A percentile compares a stretch with the other conserved stretches of the same genome.
Evolutionary conservation across 1,140 invertebrate genomes (phyloP).

Genomic region (Apis mellifera): DNA sequence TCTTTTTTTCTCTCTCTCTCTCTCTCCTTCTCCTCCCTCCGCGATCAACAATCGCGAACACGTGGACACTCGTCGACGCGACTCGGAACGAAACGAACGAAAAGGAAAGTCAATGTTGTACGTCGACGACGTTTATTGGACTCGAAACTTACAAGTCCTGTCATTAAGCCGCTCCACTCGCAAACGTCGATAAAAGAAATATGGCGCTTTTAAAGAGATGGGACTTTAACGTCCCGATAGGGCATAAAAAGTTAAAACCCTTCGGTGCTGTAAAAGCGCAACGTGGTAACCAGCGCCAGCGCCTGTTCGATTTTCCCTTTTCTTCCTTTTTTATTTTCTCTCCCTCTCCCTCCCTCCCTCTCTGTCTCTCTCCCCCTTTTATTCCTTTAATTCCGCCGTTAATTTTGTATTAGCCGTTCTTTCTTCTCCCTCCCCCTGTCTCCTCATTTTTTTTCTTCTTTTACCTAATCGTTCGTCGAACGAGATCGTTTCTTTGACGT

Average conservation of each 20-base stretch:
- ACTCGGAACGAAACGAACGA: constrained; percentile 12
- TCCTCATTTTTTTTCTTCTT: background rate
- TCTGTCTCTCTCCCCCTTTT: background rate
- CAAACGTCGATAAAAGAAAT: constrained; percentile 66
- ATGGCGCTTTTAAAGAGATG: constrained; percentile 60
- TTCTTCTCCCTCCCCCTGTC: background rate
- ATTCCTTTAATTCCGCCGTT: background rate
- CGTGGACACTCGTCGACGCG: background rate
- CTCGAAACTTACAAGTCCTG: constrained; percentile 55
- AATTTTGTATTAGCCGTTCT: constrained; percentile 13
- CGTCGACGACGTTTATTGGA: constrained; percentile 46
- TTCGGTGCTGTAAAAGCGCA: constrained; percentile 60
- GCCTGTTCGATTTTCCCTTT: constrained; percentile 13
- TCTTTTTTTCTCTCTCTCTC: background rate
- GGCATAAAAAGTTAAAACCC: constrained; percentile 60
- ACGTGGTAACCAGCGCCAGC: constrained; percentile 27
- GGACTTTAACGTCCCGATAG: constrained; percentile 63
- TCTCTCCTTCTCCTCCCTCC: background rate
- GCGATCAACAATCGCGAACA: background rate
- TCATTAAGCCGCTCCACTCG: constrained; percentile 56
- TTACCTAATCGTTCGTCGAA: too few species aligned
- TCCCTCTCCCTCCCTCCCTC: too few species aligned
- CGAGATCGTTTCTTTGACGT: background rate
- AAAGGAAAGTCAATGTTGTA: constrained; percentile 46
- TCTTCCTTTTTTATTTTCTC: background rate